Conservation (phyloP, 2,888 invertebrate genomes). For the Schizotus pectinicornis region DNA sequence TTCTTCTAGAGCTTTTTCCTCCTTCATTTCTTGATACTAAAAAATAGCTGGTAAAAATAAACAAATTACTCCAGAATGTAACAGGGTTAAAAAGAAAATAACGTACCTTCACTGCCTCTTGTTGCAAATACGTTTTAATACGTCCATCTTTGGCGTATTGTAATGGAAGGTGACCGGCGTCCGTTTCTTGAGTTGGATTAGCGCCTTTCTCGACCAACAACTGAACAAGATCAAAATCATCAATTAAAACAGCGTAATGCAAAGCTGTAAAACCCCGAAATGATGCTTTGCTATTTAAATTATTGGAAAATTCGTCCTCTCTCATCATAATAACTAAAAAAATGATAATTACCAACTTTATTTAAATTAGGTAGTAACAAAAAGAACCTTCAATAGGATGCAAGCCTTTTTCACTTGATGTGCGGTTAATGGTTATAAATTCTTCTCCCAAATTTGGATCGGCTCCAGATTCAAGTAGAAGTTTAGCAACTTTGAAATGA, state of each 20-base stretch:
- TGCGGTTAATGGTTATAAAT: conserved; percentile 72
- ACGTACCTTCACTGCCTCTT: conserved; percentile 59
- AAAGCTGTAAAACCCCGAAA: conserved; percentile 87
- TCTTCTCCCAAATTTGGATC: conserved; percentile 78
- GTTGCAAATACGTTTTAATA: conserved; percentile 68
- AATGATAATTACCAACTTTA: conserved; percentile 12
- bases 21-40: conserved; percentile 62
- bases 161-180: conserved; percentile 76
- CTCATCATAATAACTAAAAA: conserved; percentile 66
- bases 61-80: conserved; percentile 1
- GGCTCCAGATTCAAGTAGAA: conserved; percentile 76
- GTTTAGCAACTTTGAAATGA: conserved; percentile 65
- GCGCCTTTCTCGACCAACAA: conserved; percentile 76
- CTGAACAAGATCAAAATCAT: conserved; percentile 68
- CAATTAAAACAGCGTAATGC: conserved; percentile 85
- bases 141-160: conserved; percentile 74
- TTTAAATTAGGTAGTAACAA: conserved; percentile 11
- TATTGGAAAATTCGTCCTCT: conserved; percentile 82
- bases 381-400: conserved; percentile 74
- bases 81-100: neutral
- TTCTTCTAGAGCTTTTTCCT: conserved; percentile 76
- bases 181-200: conserved; percentile 76
- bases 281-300: conserved; percentile 73
- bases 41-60: neutral
- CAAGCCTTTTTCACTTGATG: conserved; percentile 69